Conservation (phyloP, 2,888 invertebrate genomes). For the Lepidocyrtoides sp. region DNA sequence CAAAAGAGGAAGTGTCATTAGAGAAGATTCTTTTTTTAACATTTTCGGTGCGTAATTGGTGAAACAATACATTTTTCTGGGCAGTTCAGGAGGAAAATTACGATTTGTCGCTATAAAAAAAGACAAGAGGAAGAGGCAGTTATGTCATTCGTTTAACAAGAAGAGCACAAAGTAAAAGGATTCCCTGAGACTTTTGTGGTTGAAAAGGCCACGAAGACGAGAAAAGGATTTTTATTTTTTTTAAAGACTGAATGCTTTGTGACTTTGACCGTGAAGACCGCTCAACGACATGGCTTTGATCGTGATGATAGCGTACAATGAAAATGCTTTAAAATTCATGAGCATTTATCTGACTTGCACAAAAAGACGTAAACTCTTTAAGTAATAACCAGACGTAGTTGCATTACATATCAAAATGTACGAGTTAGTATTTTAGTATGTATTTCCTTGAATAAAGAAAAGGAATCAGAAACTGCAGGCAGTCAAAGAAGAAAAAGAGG, state of each 20-base stretch:
- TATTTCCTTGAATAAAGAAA: neutral
- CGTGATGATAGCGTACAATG: neutral
- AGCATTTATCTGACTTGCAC: neutral
- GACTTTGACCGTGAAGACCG: slow-evolving; percentile 58
- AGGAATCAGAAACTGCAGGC: neutral
- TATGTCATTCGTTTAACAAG: slow-evolving; percentile 48
- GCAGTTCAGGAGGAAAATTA: slow-evolving; percentile 59
- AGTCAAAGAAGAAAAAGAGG: neutral
- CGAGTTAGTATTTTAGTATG: neutral
- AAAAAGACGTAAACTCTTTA: too few species aligned
- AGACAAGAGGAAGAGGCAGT: slow-evolving; percentile 3
- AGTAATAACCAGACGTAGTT: neutral
- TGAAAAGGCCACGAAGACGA: slow-evolving; percentile 49
- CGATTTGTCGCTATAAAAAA: slow-evolving; percentile 70
- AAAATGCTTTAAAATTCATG: slow-evolving; percentile 1
- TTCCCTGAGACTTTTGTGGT: slow-evolving; percentile 75
- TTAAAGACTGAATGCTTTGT: slow-evolving; percentile 29
- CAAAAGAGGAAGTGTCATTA: slow-evolving; percentile 33
- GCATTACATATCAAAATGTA: neutral
- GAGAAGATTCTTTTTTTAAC: neutral
- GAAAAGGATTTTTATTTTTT: neutral
- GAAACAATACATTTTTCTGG: slow-evolving; percentile 63
- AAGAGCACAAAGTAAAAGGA: slow-evolving; percentile 24
- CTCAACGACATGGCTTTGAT: neutral
- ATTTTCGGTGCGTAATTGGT: too few species aligned